Evolutionary conservation across 2,888 invertebrate species (phyloP).

Genomic region (Unio pictorum): DNA sequence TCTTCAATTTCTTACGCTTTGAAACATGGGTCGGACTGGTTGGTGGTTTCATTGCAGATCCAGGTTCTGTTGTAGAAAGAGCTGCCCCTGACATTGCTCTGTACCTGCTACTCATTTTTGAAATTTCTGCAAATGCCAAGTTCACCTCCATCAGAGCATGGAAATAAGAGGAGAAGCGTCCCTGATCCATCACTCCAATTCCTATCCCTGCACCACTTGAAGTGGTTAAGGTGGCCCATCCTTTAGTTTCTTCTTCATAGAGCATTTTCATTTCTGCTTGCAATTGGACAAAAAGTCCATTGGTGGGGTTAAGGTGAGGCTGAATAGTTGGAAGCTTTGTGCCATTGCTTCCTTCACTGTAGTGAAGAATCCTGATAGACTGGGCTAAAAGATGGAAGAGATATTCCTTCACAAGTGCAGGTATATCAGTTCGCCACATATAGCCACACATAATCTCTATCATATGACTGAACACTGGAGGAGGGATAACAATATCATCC

Average conservation of each 20-base stretch:
- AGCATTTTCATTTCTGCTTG: constrained; percentile 64
- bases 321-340: constrained; percentile 41
- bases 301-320: constrained; percentile 53
- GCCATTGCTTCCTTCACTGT: constrained; percentile 54
- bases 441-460: constrained; percentile 66
- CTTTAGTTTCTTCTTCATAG: constrained; percentile 66
- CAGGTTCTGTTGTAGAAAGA: constrained; percentile 20
- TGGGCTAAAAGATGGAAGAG: constrained; percentile 68
- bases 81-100: not conserved
- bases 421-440: constrained; percentile 65
- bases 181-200: constrained; percentile 60
- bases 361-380: constrained; percentile 60
- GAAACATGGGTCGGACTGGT: constrained; percentile 55
- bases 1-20: constrained; percentile 67
- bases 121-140: constrained; percentile 64
- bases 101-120: constrained; percentile 15
- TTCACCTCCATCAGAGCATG: constrained; percentile 67
- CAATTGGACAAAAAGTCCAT: constrained; percentile 57
- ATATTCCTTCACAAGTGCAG: constrained; percentile 67
- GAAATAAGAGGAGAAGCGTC: constrained; percentile 68
- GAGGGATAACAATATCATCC: constrained; percentile 61
- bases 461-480: constrained; percentile 61
- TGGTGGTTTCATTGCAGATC: constrained; percentile 29
- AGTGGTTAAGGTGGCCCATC: constrained; percentile 53
- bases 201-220: constrained; percentile 58